Evolutionary conservation across 2,888 invertebrate genomes (phyloP).

Genomic region (Sinotaia quadrata): DNA sequence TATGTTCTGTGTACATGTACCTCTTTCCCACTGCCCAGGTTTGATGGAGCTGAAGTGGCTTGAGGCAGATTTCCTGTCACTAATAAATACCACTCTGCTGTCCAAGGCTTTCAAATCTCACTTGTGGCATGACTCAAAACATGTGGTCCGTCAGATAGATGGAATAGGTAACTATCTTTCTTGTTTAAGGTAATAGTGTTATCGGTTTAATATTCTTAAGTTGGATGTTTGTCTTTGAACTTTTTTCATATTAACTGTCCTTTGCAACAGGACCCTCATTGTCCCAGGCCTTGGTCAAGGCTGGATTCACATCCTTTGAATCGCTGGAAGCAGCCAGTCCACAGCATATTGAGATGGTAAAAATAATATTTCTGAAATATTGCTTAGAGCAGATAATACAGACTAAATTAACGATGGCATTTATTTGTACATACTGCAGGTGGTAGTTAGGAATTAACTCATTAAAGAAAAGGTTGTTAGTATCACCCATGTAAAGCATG

Average conservation of each 20-base stretch:
- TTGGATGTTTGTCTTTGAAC: not conserved
- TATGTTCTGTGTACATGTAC: not conserved
- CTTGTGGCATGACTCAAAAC: conserved; percentile 84
- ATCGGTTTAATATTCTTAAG: not conserved
- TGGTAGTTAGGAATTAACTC: no score
- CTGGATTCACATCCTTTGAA: conserved; percentile 80
- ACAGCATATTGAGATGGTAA: conserved; percentile 80
- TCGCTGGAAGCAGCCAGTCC: conserved; percentile 80
- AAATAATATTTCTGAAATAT: no score
- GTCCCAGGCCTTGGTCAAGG: conserved; percentile 78
- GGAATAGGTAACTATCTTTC: conserved; percentile 75
- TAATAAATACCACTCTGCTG: conserved; percentile 78
- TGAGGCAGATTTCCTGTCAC: conserved; percentile 72
- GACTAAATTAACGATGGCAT: no score
- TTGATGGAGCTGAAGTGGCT: conserved; percentile 72
- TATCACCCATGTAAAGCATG: no score
- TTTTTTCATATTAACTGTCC: not conserved
- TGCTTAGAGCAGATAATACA: no score
- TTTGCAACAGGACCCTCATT: conserved; percentile 76
- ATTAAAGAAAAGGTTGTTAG: no score
- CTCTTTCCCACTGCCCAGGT: conserved; percentile 51
- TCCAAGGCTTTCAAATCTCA: conserved; percentile 80
- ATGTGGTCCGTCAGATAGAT: conserved; percentile 80
- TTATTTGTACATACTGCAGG: no score
- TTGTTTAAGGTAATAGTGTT: not conserved